These are phyloP conservation scores for Myrmecobius fasciatus DNA, from an alignment of 2,113 vertebrate genomes.

Conservation along the genomic window DNA sequence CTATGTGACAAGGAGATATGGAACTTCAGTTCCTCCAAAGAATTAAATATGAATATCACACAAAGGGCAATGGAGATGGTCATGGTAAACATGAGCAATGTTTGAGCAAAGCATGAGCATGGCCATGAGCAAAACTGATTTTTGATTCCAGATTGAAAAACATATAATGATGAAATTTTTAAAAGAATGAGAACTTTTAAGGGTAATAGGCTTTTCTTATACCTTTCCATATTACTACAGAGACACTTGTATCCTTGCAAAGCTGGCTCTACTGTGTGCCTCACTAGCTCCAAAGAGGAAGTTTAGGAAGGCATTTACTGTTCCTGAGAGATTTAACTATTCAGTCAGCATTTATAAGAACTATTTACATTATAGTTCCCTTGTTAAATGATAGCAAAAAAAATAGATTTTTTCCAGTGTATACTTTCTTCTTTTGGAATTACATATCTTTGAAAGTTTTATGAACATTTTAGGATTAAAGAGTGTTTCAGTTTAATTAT, in stretches of 20 bases:
- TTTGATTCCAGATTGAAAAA: background rate
- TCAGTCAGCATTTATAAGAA: background rate
- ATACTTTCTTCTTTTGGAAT: background rate
- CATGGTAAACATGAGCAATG: background rate
- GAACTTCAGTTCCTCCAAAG: background rate
- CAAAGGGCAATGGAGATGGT: background rate
- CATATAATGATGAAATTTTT: background rate
- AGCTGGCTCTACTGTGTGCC: background rate
- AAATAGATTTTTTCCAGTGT: background rate
- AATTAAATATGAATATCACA: background rate
- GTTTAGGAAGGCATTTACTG: background rate
- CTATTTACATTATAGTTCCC: background rate
- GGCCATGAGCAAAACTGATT: too few relatives aligned
- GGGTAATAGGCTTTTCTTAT: background rate
- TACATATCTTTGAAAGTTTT: background rate
- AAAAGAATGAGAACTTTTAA: background rate
- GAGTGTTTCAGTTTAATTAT: conserved; percentile 27
- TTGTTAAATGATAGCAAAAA: background rate
- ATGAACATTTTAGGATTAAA: background rate
- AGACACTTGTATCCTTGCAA: background rate
- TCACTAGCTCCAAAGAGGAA: background rate
- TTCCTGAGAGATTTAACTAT: background rate
- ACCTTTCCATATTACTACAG: background rate
- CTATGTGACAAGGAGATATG: background rate
- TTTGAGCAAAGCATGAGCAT: too few relatives aligned